Conservation (phyloP, 1,140 invertebrate genomes). For the Papilio polyxenes region DNA sequence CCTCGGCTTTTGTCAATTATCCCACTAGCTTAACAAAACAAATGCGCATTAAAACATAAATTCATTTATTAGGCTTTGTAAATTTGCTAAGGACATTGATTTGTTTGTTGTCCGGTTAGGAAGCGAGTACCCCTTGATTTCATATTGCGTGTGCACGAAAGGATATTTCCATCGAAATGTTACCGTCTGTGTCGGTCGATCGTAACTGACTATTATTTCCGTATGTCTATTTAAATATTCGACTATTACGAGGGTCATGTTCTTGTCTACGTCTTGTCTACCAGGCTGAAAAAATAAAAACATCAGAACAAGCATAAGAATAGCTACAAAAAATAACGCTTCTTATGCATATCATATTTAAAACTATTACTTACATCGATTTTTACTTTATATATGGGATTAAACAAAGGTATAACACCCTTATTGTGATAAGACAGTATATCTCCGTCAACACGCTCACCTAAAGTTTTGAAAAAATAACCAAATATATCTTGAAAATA, state of each 20-base stretch:
- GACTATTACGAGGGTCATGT: constrained; percentile 43
- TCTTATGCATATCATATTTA: not conserved
- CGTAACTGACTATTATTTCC: constrained; percentile 43
- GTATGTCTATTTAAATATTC: constrained; percentile 50
- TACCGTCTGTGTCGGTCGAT: constrained; percentile 39
- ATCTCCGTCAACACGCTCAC: constrained; percentile 39
- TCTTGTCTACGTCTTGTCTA: constrained; percentile 38
- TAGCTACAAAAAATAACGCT: not conserved
- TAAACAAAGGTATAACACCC: constrained; percentile 40
- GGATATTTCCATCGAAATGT: constrained; percentile 53
- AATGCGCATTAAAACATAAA: not conserved
- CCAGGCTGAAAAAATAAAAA: constrained; percentile 40
- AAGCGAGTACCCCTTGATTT: constrained; percentile 51
- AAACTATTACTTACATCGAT: constrained; percentile 37
- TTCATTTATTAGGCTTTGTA: constrained; percentile 19
- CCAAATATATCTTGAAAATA: not conserved
- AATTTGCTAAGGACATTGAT: not conserved
- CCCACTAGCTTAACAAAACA: not conserved
- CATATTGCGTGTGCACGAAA: constrained; percentile 47
- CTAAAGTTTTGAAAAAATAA: constrained; percentile 21
- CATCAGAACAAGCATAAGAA: not conserved
- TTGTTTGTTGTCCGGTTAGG: not conserved
- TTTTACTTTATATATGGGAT: constrained; percentile 34
- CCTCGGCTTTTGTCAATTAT: not conserved
- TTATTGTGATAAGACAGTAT: constrained; percentile 36